phyloP scores from a whole-genome alignment of 2,113 vertebrate genomes.

The Triplophysa rosa region DNA sequence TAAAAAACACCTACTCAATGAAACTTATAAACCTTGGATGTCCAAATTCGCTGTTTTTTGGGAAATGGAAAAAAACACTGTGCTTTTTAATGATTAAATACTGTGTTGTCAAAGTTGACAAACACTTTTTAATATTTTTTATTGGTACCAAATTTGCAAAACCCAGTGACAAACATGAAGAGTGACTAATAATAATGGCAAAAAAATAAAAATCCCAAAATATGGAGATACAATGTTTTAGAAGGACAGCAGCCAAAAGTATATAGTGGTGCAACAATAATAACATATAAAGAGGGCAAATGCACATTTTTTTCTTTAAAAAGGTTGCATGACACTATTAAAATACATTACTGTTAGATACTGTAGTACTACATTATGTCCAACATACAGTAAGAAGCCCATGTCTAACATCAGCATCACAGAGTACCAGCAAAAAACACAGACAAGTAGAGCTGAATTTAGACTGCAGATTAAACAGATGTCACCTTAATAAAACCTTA shows the following conservation, averaged over 20 bases:
- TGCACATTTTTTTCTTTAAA: neutral
- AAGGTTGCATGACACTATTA: neutral
- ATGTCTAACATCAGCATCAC: slow-evolving; percentile 56
- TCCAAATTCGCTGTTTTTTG: neutral
- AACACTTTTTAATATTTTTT: too few relatives aligned
- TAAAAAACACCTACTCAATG: too few relatives aligned
- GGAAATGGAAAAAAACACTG: too few relatives aligned
- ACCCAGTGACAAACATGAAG: too few relatives aligned
- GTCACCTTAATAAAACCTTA: slow-evolving; percentile 49
- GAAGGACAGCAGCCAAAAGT: neutral
- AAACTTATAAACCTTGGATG: too few relatives aligned
- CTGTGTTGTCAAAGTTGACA: too few relatives aligned
- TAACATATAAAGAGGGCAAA: neutral
- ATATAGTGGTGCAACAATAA: neutral
- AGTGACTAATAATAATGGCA: too few relatives aligned
- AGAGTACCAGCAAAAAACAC: slow-evolving; percentile 54
- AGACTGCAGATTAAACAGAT: slow-evolving; percentile 29
- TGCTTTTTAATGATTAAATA: too few relatives aligned
- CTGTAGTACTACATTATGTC: slow-evolving; percentile 11
- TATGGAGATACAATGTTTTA: too few relatives aligned
- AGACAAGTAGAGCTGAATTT: slow-evolving; percentile 35
- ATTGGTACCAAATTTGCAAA: too few relatives aligned
- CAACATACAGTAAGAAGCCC: slow-evolving; percentile 35
- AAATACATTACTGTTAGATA: slow-evolving; percentile 74
- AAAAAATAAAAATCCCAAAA: too few relatives aligned